A percentile compares a stretch with the other conserved stretches of the same genome.
Conservation (phyloP, 2,888 invertebrate genomes). For the Meiosimyza decipiens region DNA sequence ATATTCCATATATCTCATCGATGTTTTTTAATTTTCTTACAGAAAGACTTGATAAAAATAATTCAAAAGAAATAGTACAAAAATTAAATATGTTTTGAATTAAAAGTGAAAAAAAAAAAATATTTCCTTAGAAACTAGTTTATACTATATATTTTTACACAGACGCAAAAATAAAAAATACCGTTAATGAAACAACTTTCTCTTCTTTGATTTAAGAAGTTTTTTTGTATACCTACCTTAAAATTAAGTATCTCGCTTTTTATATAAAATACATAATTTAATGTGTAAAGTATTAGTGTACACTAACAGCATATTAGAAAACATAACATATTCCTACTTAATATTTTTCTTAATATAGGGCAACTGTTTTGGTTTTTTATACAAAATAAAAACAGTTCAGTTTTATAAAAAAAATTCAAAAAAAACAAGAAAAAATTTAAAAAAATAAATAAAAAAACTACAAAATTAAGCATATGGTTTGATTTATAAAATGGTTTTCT, state of each 20-base stretch:
- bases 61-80: conserved; percentile 25
- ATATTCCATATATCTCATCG: background rate
- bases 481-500: too few species aligned
- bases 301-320: too few species aligned
- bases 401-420: conserved; percentile 17
- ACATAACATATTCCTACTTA: background rate
- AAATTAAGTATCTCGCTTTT: too few species aligned
- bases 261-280: too few species aligned
- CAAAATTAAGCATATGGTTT: too few species aligned
- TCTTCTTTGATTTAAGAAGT: too few species aligned
- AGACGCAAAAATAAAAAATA: conserved; percentile 18
- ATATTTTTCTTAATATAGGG: background rate
- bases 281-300: too few species aligned
- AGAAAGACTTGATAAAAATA: conserved; percentile 9
- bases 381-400: conserved; percentile 1
- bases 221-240: too few species aligned
- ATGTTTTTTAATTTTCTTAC: conserved; percentile 1
- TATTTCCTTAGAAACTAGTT: background rate
- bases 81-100: background rate
- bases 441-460: conserved; percentile 36
- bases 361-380: conserved; percentile 1
- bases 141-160: conserved; percentile 38
- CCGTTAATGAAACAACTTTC: background rate
- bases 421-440: conserved; percentile 37
- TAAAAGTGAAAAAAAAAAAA: conserved; percentile 19